Evolutionary conservation across 2,113 vertebrate genomes (phyloP).

Genomic region (Saccopteryx bilineata): DNA sequence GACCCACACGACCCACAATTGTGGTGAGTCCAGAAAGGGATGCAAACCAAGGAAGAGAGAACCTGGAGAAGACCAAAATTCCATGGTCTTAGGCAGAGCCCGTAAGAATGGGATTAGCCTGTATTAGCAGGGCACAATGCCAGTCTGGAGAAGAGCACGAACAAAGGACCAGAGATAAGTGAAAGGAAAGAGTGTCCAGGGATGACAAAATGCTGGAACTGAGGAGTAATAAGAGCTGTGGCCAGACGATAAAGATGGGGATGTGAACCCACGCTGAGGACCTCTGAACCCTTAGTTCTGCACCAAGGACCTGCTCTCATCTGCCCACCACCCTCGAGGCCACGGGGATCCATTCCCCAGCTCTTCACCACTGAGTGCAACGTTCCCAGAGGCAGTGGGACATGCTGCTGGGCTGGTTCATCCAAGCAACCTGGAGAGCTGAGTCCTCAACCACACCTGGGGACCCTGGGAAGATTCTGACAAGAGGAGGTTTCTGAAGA

Average conservation of each 20-base stretch:
- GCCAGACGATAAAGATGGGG: neutral
- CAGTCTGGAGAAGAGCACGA: neutral
- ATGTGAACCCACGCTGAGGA: neutral
- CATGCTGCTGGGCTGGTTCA: neutral
- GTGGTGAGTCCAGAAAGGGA: neutral
- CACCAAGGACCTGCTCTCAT: neutral
- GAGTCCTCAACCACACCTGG: neutral
- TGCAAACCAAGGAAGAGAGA: neutral
- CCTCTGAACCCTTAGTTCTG: neutral
- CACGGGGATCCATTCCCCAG: neutral
- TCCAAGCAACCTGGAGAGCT: neutral
- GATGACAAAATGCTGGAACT: neutral
- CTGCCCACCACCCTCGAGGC: neutral
- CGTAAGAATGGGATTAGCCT: neutral
- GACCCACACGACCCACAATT: neutral
- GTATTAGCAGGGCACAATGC: neutral
- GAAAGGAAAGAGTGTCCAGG: neutral
- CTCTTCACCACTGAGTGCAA: neutral
- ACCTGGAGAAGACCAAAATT: neutral
- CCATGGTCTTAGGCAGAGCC: neutral
- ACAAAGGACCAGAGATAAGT: neutral
- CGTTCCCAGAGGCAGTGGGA: neutral
- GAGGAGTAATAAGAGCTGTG: neutral
- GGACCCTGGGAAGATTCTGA: conserved; percentile 24
- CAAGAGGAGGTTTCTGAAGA: conserved; percentile 26